phyloP scores from a whole-genome alignment of 2,113 vertebrate species.

The Cottus gobio region DNA sequence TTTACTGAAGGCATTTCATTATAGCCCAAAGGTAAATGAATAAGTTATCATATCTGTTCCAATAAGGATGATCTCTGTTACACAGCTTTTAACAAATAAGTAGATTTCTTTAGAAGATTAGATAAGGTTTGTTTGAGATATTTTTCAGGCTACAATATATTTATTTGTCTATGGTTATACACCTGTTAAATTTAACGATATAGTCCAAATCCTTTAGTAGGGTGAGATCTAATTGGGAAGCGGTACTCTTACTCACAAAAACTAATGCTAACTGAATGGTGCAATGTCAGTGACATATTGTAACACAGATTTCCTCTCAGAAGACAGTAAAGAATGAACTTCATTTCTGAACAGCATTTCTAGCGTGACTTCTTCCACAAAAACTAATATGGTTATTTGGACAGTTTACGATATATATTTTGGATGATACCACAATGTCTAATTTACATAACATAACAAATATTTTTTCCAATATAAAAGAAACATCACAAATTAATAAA shows the following conservation, averaged over 20 bases:
- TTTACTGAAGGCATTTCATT: not conserved
- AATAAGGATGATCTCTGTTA: not conserved
- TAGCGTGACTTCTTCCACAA: not conserved
- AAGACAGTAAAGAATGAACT: not conserved
- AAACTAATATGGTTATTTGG: not conserved
- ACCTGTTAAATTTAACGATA: not conserved
- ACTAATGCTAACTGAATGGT: not conserved
- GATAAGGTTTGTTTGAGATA: not conserved
- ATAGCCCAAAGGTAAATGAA: not conserved
- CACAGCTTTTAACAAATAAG: not conserved
- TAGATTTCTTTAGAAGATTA: too few relatives aligned
- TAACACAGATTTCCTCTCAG: not conserved
- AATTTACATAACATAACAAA: too few relatives aligned
- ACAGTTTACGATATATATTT: not conserved
- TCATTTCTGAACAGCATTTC: not conserved
- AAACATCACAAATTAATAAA: not conserved
- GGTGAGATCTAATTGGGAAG: not conserved
- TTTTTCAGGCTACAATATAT: not conserved
- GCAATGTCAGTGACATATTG: not conserved
- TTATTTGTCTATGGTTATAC: too few relatives aligned
- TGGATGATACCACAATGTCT: too few relatives aligned
- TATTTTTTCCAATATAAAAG: too few relatives aligned
- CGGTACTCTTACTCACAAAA: not conserved
- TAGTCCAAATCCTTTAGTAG: not conserved
- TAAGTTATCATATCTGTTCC: not conserved